Percentiles rank a stretch among this genome's conserved stretches.
Conservation (phyloP, 2,113 vertebrate genomes). For the Andinoacara biseriatus region DNA sequence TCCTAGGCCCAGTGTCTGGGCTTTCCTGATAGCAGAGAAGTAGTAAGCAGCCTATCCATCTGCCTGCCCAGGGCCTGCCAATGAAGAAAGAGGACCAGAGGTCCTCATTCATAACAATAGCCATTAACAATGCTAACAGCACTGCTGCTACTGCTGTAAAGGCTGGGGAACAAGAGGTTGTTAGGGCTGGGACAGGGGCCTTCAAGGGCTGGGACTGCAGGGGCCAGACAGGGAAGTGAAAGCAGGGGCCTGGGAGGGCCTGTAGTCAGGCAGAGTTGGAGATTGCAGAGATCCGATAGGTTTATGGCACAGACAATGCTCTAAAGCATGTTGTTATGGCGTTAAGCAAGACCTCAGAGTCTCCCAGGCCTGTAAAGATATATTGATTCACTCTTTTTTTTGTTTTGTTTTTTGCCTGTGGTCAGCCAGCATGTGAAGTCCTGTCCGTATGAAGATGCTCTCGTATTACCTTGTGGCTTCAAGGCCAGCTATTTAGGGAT, state of each 20-base stretch:
- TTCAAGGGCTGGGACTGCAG: conserved; percentile 48
- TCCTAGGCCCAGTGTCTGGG: conserved; percentile 78
- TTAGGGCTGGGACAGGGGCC: conserved; percentile 44
- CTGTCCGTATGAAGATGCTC: conserved; percentile 58
- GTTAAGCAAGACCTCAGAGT: conserved; percentile 71
- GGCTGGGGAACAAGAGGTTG: conserved; percentile 59
- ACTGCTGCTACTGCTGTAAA: conserved; percentile 57
- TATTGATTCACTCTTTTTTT: conserved; percentile 71
- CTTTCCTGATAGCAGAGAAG: conserved; percentile 79
- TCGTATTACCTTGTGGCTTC: conserved; percentile 52
- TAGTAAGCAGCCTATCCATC: conserved; percentile 82
- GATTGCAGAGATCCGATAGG: conserved; percentile 78
- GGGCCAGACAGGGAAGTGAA: conserved; percentile 50
- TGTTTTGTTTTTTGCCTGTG: conserved; percentile 58
- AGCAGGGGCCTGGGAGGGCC: conserved; percentile 63
- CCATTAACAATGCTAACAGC: conserved; percentile 83
- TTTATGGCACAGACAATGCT: conserved; percentile 60
- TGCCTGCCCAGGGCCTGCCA: conserved; percentile 74
- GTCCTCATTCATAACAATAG: conserved; percentile 85
- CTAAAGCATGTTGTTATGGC: conserved; percentile 73
- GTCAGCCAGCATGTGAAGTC: conserved; percentile 72
- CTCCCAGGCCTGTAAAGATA: conserved; percentile 66
- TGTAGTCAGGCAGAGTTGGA: conserved; percentile 81
- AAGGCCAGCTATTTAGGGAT: conserved; percentile 41
- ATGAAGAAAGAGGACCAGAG: conserved; percentile 79